Percentiles rank a stretch among this genome's conserved stretches.
These are phyloP conservation scores for Cygnus atratus DNA, from an alignment of 2,113 vertebrate genomes.

Conservation along the genomic window DNA sequence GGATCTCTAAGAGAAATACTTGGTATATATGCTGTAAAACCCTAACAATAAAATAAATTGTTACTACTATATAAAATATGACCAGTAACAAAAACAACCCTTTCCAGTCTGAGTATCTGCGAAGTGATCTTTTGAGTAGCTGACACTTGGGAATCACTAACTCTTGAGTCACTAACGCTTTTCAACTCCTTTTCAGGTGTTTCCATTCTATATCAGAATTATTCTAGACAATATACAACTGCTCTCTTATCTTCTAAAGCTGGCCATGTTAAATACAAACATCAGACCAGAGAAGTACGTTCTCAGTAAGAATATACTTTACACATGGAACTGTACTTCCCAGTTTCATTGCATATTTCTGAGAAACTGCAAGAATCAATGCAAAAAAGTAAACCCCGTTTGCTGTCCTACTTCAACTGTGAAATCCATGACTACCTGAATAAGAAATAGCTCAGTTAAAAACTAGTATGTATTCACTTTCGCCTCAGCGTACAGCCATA, in stretches of 20 bases:
- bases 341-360: not conserved
- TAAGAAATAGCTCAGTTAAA: not conserved
- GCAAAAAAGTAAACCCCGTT: not conserved
- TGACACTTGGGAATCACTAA: not conserved
- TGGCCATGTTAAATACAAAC: not conserved
- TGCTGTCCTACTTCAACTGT: not conserved
- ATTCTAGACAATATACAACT: not conserved
- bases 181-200: not conserved
- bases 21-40: not conserved
- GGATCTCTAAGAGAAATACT: not conserved
- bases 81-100: not conserved
- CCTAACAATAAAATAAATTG: not conserved
- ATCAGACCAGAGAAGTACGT: not conserved
- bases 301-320: not conserved
- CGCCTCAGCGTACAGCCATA: not conserved
- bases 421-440: not conserved
- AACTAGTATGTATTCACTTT: not conserved
- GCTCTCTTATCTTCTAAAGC: not conserved
- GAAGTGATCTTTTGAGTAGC: not conserved
- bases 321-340: not conserved
- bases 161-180: not conserved
- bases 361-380: not conserved
- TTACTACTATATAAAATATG: not conserved
- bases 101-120: rapidly evolving
- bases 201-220: not conserved